Percentiles rank a stretch among this genome's conserved stretches.
Conservation (phyloP, 2,888 invertebrate genomes). For the Linnaemya vulpina region DNA sequence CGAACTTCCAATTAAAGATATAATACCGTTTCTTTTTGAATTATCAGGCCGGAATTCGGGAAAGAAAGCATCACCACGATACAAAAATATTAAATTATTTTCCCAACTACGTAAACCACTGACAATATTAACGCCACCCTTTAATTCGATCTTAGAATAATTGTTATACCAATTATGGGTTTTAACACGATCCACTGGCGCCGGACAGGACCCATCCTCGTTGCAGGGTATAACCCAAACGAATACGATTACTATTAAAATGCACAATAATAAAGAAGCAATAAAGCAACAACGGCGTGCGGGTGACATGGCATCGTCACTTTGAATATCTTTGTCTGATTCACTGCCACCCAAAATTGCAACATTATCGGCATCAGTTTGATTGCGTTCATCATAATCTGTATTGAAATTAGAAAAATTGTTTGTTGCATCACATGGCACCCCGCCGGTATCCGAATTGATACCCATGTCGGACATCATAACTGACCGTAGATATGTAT, state of each 20-base stretch:
- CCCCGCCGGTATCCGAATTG: constrained; percentile 61
- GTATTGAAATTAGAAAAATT: constrained; percentile 80
- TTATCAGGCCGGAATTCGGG: constrained; percentile 83
- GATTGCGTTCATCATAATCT: constrained; percentile 80
- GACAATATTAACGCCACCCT: constrained; percentile 88
- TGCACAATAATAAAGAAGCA: constrained; percentile 88
- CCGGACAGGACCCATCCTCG: constrained; percentile 87
- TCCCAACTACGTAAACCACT: constrained; percentile 86
- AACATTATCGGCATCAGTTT: constrained; percentile 81
- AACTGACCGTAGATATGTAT: constrained; percentile 80
- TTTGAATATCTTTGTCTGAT: constrained; percentile 83
- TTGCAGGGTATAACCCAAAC: constrained; percentile 90
- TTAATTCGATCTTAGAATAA: constrained; percentile 88
- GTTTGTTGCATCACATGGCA: constrained; percentile 74
- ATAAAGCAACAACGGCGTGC: constrained; percentile 88
- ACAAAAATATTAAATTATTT: constrained; percentile 89
- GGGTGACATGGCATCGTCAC: constrained; percentile 86
- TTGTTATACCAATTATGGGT: constrained; percentile 88
- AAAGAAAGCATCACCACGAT: constrained; percentile 87
- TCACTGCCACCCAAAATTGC: constrained; percentile 79
- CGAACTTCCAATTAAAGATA: constrained; percentile 87
- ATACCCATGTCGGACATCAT: constrained; percentile 79
- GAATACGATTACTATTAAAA: constrained; percentile 89
- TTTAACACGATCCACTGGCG: constrained; percentile 84
- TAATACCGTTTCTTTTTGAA: constrained; percentile 85